A percentile compares a stretch with the other conserved stretches of the same genome.
Evolutionary conservation across 2,797 vertebrate genomes (phyloP).

Genomic region (Vireo griseus): DNA sequence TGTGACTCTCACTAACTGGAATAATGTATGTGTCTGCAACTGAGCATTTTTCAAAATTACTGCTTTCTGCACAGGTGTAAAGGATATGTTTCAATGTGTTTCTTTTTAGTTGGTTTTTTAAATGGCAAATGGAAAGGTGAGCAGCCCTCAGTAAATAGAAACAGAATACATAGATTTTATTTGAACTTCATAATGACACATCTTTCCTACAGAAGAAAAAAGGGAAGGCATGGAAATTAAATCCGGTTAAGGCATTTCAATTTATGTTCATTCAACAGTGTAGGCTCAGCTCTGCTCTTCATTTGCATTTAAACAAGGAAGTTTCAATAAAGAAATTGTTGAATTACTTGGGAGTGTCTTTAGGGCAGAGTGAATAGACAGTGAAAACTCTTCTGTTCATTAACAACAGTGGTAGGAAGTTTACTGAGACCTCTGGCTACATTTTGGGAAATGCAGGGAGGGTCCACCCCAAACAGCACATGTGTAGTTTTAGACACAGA

Average conservation of each 20-base stretch:
- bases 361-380: neutral
- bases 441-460: neutral
- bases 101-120: neutral
- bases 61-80: neutral
- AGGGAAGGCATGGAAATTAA: neutral
- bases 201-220: neutral
- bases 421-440: neutral
- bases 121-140: neutral
- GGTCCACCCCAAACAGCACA: neutral
- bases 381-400: neutral
- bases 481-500: neutral
- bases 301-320: slow-evolving; percentile 55
- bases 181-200: neutral
- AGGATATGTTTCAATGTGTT: neutral
- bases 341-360: slow-evolving; percentile 42
- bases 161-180: neutral
- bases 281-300: neutral
- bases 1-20: neutral
- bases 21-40: neutral
- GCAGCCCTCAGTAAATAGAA: neutral
- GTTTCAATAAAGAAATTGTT: slow-evolving; percentile 33
- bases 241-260: neutral
- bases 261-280: neutral
- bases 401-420: neutral
- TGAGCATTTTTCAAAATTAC: neutral